A percentile compares a stretch with the other conserved stretches of the same genome.
These are phyloP conservation scores for Galaxias olidus DNA, from an alignment of 2,797 vertebrate species.

Conservation along the genomic window DNA sequence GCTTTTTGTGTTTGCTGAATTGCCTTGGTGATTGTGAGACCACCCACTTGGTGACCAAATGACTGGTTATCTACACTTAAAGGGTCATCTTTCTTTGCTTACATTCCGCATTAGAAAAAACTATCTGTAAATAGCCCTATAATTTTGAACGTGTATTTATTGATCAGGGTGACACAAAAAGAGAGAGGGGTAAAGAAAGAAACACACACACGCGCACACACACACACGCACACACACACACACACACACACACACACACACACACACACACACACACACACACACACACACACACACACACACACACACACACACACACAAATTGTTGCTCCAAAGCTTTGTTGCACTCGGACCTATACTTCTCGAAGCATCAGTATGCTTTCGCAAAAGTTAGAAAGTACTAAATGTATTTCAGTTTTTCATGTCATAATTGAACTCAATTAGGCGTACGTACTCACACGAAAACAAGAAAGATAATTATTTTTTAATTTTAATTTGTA, in stretches of 20 bases:
- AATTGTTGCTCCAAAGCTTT: too few species aligned
- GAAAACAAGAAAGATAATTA: too few species aligned
- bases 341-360: too few species aligned
- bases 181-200: not conserved
- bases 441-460: too few species aligned
- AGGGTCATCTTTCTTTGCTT: constrained; percentile 12
- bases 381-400: too few species aligned
- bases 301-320: constrained; percentile 1
- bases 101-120: constrained; percentile 5
- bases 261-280: constrained; percentile 13
- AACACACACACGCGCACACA: not conserved
- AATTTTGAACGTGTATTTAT: not conserved
- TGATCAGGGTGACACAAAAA: too few species aligned
- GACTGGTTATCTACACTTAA: constrained; percentile 46
- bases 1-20: constrained; percentile 62
- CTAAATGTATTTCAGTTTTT: too few species aligned
- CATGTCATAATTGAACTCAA: too few species aligned
- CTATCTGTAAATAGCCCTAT: not conserved
- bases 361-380: too few species aligned
- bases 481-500: too few species aligned
- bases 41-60: constrained; percentile 58
- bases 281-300: constrained; percentile 1
- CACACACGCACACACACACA: not conserved
- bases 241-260: constrained; percentile 21
- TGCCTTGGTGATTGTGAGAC: constrained; percentile 58